A percentile compares a stretch with the other conserved stretches of the same genome.
phyloP scores from a whole-genome alignment of 2,797 vertebrate genomes.

The Periparus ater region DNA sequence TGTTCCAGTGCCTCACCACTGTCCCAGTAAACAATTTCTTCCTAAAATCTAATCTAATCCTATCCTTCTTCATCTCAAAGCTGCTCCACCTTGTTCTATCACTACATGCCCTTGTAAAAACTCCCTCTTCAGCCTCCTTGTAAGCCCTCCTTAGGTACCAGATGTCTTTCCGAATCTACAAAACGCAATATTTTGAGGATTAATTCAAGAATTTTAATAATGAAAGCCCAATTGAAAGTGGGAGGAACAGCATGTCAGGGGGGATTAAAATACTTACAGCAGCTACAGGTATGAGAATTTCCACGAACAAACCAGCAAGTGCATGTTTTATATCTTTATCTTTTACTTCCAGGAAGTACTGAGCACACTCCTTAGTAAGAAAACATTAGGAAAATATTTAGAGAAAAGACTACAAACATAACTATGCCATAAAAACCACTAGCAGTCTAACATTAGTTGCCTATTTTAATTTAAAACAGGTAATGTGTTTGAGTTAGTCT shows the following conservation, averaged over 20 bases:
- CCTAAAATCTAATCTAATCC: neutral
- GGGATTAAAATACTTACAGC: constrained; percentile 86
- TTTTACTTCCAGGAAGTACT: constrained; percentile 99
- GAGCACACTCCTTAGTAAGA: constrained; percentile 92
- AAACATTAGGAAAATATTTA: neutral
- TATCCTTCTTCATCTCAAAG: neutral
- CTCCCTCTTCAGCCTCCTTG: neutral
- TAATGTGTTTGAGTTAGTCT: neutral
- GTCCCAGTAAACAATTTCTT: neutral
- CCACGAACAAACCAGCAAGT: constrained; percentile 97
- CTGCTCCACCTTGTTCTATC: neutral
- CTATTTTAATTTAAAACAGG: neutral
- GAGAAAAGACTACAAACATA: neutral
- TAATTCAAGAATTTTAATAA: neutral
- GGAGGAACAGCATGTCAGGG: neutral
- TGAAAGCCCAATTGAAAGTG: neutral
- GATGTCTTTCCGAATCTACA: neutral
- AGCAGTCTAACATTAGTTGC: neutral
- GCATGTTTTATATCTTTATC: constrained; percentile 99
- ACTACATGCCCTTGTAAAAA: neutral
- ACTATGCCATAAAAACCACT: neutral
- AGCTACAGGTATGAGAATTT: constrained; percentile 99
- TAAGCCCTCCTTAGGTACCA: neutral
- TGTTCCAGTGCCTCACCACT: neutral
- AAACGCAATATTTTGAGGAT: neutral